Evolutionary conservation across 2,888 invertebrate genomes (phyloP).

Genomic region (Cloeon dipterum): DNA sequence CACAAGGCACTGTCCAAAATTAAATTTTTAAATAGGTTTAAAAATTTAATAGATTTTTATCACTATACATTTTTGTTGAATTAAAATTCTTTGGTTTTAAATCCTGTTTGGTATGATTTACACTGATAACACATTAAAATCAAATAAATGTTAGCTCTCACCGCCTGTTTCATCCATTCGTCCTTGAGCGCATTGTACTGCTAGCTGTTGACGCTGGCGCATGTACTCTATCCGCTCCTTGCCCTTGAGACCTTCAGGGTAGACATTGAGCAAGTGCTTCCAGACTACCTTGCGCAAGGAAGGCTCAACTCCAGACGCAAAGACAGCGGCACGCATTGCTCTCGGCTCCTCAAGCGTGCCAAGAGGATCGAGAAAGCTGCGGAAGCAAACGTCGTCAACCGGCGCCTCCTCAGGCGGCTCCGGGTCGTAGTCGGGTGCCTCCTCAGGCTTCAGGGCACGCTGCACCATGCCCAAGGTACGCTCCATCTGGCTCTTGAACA

Average conservation of each 20-base stretch:
- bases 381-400: conserved; percentile 56
- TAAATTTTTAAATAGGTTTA: neutral
- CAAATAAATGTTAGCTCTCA: too few relatives aligned
- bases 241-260: conserved; percentile 76
- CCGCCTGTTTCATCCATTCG: conserved; percentile 73
- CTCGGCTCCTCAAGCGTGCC: conserved; percentile 68
- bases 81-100: too few relatives aligned
- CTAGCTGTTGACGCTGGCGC: conserved; percentile 64
- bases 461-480: conserved; percentile 69
- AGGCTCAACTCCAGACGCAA: conserved; percentile 82
- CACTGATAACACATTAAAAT: too few relatives aligned
- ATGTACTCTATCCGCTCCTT: conserved; percentile 88
- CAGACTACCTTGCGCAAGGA: conserved; percentile 81
- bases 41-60: neutral
- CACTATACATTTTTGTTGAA: too few relatives aligned
- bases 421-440: conserved; percentile 24
- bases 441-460: conserved; percentile 30
- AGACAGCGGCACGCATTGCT: conserved; percentile 74
- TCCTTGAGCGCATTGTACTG: conserved; percentile 67
- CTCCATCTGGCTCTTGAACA: conserved; percentile 31
- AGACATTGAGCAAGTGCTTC: conserved; percentile 91
- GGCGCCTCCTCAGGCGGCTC: conserved; percentile 46
- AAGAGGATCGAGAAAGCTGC: conserved; percentile 67
- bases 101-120: too few relatives aligned
- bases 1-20: too few relatives aligned